phyloP scores from a whole-genome alignment of 2,888 invertebrate genomes.

The Cheilosia urbana region DNA sequence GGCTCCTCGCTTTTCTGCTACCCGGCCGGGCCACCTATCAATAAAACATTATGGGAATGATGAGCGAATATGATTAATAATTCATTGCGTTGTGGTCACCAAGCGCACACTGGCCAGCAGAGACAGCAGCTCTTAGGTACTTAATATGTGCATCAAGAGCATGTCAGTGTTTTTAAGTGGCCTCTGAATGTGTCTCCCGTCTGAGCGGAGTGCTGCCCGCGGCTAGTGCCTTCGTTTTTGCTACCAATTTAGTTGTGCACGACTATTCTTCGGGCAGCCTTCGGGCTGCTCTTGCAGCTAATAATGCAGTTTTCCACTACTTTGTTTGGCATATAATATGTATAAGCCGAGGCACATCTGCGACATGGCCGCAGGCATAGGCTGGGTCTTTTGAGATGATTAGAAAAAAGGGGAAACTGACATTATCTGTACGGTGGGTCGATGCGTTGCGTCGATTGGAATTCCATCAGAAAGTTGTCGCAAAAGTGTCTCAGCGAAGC shows the following conservation, averaged over 20 bases:
- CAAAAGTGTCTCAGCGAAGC: conserved; percentile 56
- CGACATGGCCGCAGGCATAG: conserved; percentile 59
- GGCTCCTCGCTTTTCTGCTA: neutral
- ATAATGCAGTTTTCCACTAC: conserved; percentile 64
- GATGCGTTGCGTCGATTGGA: conserved; percentile 44
- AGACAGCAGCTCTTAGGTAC: conserved; percentile 70
- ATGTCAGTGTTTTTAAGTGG: conserved; percentile 75
- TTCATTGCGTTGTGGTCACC: conserved; percentile 70
- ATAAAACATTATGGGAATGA: conserved; percentile 79
- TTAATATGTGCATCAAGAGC: conserved; percentile 76
- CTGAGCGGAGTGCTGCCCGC: conserved; percentile 35
- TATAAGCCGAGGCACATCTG: conserved; percentile 41
- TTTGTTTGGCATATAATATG: conserved; percentile 26
- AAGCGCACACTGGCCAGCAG: conserved; percentile 1
- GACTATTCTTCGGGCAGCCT: conserved; percentile 14
- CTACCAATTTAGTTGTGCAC: conserved; percentile 58
- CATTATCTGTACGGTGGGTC: conserved; percentile 9
- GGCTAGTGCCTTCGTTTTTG: conserved; percentile 50
- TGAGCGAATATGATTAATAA: conserved; percentile 76
- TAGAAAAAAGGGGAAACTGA: conserved; percentile 40
- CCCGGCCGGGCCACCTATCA: conserved; percentile 67
- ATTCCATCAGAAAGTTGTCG: conserved; percentile 62
- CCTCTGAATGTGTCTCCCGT: conserved; percentile 68
- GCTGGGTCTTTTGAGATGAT: conserved; percentile 59
- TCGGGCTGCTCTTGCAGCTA: conserved; percentile 43